Conservation (phyloP, 2,113 vertebrate genomes). For the Papio anubis region DNA sequence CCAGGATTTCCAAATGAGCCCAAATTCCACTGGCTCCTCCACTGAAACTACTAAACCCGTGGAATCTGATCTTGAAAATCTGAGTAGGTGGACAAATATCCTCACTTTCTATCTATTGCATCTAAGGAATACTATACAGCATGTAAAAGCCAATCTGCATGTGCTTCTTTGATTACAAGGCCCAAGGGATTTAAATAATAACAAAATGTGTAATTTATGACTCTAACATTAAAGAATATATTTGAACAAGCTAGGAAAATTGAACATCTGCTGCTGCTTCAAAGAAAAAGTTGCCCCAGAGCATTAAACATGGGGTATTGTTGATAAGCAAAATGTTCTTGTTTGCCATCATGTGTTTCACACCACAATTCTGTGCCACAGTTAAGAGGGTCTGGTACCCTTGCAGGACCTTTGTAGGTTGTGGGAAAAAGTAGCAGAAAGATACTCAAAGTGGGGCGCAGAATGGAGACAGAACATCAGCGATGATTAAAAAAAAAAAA, state of each 20-base stretch:
- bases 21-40: neutral
- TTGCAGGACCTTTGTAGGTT: slow-evolving; percentile 9
- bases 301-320: neutral
- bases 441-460: fast-evolving
- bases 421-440: neutral
- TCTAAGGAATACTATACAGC: neutral
- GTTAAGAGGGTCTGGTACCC: neutral
- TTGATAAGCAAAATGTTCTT: neutral
- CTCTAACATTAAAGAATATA: neutral
- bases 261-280: neutral
- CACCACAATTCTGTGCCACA: neutral
- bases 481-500: neutral
- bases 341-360: neutral
- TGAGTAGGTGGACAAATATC: neutral
- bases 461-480: neutral
- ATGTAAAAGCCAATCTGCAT: slow-evolving; percentile 34
- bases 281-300: neutral
- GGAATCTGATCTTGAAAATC: neutral
- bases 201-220: neutral
- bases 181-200: slow-evolving; percentile 18
- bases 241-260: slow-evolving; percentile 43
- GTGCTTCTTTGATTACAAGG: slow-evolving; percentile 1
- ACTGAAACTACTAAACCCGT: neutral
- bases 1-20: slow-evolving; percentile 87
- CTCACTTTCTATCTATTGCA: neutral